These are phyloP conservation scores for Steinernema carpocapsae DNA, from an alignment of 2,888 invertebrate species.

Conservation along the genomic window DNA sequence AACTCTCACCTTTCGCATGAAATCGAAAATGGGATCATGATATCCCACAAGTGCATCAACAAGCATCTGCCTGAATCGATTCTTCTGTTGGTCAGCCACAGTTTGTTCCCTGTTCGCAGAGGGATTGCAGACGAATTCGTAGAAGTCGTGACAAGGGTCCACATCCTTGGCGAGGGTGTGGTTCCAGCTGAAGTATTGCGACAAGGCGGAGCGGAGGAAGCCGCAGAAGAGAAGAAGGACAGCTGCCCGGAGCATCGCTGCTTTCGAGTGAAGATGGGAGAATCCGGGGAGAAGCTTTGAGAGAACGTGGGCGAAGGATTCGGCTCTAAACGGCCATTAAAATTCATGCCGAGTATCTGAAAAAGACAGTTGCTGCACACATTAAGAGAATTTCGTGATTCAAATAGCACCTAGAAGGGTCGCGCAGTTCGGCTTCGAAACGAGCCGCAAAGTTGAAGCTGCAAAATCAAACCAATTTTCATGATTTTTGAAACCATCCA, in stretches of 20 bases:
- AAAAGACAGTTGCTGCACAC: too few species aligned
- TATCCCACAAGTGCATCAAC: neutral
- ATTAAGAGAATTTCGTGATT: too few species aligned
- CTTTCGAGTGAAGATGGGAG: too few species aligned
- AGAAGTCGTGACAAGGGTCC: neutral
- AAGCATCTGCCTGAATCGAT: neutral
- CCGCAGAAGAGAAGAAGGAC: neutral
- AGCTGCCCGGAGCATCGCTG: neutral
- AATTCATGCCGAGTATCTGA: too few species aligned
- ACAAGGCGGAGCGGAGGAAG: neutral
- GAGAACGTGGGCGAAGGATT: too few species aligned
- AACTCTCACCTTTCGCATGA: neutral
- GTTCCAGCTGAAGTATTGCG: neutral
- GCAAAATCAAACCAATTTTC: too few species aligned
- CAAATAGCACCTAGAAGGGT: too few species aligned
- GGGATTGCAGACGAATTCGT: conserved; percentile 2
- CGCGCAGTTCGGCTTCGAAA: too few species aligned
- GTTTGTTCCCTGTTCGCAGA: neutral
- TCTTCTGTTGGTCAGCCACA: neutral
- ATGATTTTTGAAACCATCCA: too few species aligned
- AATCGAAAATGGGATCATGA: neutral
- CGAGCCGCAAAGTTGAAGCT: too few species aligned
- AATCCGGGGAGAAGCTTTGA: too few species aligned
- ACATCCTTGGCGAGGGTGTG: neutral
- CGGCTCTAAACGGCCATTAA: too few species aligned